Evolutionary conservation across 2,888 invertebrate genomes (phyloP), one percentile per base, ranked within the genome.

Genomic region (Bellardia bayeri): DNA sequence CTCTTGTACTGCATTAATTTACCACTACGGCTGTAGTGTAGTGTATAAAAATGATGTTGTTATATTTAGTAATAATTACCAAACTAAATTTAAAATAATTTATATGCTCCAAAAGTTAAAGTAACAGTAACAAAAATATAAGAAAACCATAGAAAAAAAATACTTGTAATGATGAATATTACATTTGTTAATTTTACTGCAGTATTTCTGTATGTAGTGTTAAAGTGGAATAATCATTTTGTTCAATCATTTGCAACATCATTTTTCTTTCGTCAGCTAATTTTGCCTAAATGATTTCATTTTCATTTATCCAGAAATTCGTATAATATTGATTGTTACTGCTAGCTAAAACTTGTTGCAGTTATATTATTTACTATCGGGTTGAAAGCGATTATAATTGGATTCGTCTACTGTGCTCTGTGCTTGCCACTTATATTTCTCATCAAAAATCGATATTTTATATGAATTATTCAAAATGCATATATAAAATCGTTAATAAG

Each of bases 91-190:
- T 23, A 23, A 23, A 23, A 69, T 74, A 82, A 78, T 87, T 87
- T 87, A 84, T 87, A 84, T 84, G 85, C 84, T 84, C 87, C 82
- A 84, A 87, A 87, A 87, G 84, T 68, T 82, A 78, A 84, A 84
- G 56, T 54, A 84, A 56, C 56, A 37, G 54, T 54, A 74, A 61
- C 42, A 68, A 40, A 72, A 66, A 63, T 61, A 66, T 37, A 66
- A 69, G 51, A 63, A 23, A 66, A 33, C 5, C n/a, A 11, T 76
- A 75, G 4, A 45, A 30, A 76, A 76, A 83, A 51, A 49, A 61
- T 72, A n/a, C 42, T 72, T 81, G 76, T 78, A 84, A 84, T 87
- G 72, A 72, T 79, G 68, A 74, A 83, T 78, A 64, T 76, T 80
- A 58, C 16, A 76, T 64, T 76, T 80, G 40, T 58, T n/a, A 58